Evolutionary conservation across 2,113 vertebrate species (phyloP), one percentile per base, ranked within the genome.

Genomic region (Clinocottus analis): DNA sequence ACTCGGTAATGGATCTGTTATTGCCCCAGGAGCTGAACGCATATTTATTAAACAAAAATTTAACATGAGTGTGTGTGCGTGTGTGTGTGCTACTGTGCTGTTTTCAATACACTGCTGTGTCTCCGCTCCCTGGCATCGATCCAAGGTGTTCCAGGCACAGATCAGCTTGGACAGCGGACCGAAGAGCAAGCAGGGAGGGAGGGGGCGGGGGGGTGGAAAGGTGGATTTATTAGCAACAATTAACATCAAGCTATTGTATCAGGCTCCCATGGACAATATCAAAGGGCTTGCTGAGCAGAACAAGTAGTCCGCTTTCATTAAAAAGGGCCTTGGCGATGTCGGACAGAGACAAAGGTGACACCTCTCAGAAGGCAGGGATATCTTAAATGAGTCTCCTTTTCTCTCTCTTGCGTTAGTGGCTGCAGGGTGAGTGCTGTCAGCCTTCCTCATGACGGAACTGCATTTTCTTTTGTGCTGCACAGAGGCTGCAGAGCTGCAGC

Each of bases 1-100:
- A 70, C 77, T 53, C 51, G 51, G 72, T 74, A 55, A 75, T 41
- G 76, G 76, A 45, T 76, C 86, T 72, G 77, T 77, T 84, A 63
- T 77, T 72, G 80, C 91, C 87, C 29, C 70, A 79, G 82, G 79
- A 86, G 60, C 75, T 87, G 72, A 55, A 76, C 92, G 90, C 84
- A 89, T 91, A 92, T 93, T 90, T 92, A 91, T 92, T 87, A 86
- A 93, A 91, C 89, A 92, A 87, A 91, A 90, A 92, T 90, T 91
- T 89, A 90, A 89, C 72, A 72, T 71, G 84, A 83, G 62, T 74
- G 82, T 85, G 62, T 72, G 49, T 31, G 56, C 41, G 4, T 31
- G 29, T 31, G 71, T 37, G 43, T 58, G 61, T 77, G 68, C 79
- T 55, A 59, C 71, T 49, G 69, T 43, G 75, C 62, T 79, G n/a